Percentiles rank a stretch among this genome's conserved stretches.
Evolutionary conservation across 2,888 invertebrate genomes (phyloP).

Genomic region (Drosophila monieri): DNA sequence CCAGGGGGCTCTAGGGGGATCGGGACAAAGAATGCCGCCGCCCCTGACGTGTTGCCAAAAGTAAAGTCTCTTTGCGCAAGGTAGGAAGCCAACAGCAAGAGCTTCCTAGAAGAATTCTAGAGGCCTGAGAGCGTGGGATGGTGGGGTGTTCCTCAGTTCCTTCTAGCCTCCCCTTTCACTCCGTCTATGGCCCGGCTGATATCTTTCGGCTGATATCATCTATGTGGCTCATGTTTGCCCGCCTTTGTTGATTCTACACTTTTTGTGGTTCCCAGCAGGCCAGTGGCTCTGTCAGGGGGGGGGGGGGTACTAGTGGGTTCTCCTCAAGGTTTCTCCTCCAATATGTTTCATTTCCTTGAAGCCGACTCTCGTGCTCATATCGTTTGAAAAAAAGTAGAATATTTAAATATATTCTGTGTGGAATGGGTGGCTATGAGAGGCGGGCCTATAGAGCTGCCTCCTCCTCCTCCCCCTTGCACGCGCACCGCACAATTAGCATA

Average conservation of each 20-base stretch:
- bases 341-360: conserved; percentile 49
- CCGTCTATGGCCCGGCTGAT: background rate
- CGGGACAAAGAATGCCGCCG: conserved; percentile 32
- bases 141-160: no score
- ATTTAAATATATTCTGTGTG: no score
- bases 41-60: conserved; percentile 29
- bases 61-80: conserved; percentile 7
- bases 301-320: no score
- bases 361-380: conserved; percentile 1
- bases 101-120: background rate
- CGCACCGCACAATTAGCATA: conserved; percentile 63
- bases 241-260: conserved; percentile 19
- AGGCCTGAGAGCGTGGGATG: conserved; percentile 1
- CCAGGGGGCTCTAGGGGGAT: conserved; percentile 46
- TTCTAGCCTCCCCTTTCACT: conserved; percentile 50
- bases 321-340: conserved; percentile 50
- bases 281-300: conserved; percentile 36
- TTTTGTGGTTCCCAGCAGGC: conserved; percentile 56
- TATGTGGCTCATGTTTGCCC: conserved; percentile 13
- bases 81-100: conserved; percentile 18
- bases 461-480: conserved; percentile 13
- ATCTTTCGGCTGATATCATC: conserved; percentile 13
- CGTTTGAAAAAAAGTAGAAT: no score
- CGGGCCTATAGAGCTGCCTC: background rate
- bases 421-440: no score